Percentiles rank a stretch among this genome's conserved stretches.
phyloP scores from a whole-genome alignment of 35 echinoderm and acorn worm genomes.

The Anneissia japonica region DNA sequence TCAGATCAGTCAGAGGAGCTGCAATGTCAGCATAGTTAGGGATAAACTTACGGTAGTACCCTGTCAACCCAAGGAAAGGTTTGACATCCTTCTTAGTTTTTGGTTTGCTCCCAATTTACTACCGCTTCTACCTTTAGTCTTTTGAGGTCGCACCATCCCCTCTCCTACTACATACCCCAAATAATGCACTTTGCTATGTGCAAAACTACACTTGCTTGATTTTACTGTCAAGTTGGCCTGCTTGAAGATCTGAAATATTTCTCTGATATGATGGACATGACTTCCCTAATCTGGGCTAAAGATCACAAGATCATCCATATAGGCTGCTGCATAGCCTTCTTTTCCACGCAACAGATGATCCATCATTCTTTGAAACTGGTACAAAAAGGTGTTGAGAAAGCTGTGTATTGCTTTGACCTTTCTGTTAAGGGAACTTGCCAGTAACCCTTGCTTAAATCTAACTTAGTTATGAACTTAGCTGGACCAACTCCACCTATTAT shows the following conservation, averaged over 20 bases:
- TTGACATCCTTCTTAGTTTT: constrained; percentile 32
- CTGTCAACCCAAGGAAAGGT: constrained; percentile 17
- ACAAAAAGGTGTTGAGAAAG: constrained; percentile 16
- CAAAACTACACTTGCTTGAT: constrained; percentile 36
- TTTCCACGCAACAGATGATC: neutral
- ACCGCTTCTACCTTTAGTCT: neutral
- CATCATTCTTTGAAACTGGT: neutral
- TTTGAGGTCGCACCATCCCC: neutral
- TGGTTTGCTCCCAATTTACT: neutral
- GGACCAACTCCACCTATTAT: constrained; percentile 1
- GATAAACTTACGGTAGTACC: constrained; percentile 43
- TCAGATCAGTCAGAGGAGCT: constrained; percentile 32
- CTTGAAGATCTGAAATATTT: constrained; percentile 4
- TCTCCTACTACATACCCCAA: constrained; percentile 44
- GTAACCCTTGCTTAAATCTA: constrained; percentile 45
- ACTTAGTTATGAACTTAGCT: constrained; percentile 22
- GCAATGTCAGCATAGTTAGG: constrained; percentile 51
- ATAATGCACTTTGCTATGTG: constrained; percentile 14
- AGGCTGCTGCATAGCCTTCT: neutral
- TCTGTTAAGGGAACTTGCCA: constrained; percentile 35
- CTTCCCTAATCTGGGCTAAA: constrained; percentile 20
- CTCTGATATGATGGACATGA: constrained; percentile 21
- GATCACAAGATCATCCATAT: constrained; percentile 39
- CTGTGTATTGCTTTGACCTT: constrained; percentile 10
- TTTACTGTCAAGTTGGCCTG: constrained; percentile 43